phyloP scores from a whole-genome alignment of 2,888 invertebrate species.

The Alcis repandata region DNA sequence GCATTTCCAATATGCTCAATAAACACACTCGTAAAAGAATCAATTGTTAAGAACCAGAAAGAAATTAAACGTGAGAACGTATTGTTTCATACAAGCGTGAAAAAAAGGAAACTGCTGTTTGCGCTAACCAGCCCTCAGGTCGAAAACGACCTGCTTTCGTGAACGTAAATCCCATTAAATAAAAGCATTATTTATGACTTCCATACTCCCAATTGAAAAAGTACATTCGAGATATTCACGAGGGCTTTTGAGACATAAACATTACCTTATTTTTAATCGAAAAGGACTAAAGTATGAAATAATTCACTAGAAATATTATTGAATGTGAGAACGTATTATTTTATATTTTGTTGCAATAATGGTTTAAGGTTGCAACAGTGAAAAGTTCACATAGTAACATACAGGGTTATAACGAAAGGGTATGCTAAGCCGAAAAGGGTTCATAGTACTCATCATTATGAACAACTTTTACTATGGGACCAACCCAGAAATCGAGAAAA shows the following conservation, averaged over 20 bases:
- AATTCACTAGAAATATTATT: constrained; percentile 31
- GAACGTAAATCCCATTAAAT: constrained; percentile 82
- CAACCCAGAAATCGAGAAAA: too few species aligned
- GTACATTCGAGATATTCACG: constrained; percentile 60
- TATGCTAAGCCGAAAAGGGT: too few species aligned
- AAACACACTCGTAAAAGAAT: constrained; percentile 86
- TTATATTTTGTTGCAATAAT: constrained; percentile 12
- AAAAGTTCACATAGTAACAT: neutral
- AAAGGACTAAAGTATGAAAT: constrained; percentile 41
- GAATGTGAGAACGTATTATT: constrained; percentile 22
- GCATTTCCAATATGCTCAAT: constrained; percentile 81
- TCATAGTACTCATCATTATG: too few species aligned
- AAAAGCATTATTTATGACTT: constrained; percentile 78
- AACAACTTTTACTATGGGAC: too few species aligned
- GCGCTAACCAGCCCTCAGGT: constrained; percentile 83
- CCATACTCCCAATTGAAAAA: constrained; percentile 71
- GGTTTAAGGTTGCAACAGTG: neutral
- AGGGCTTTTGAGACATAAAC: constrained; percentile 60
- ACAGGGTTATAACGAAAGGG: too few species aligned
- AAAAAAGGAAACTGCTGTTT: constrained; percentile 80
- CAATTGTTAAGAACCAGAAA: constrained; percentile 81
- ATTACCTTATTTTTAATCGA: constrained; percentile 60
- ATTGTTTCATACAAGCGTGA: constrained; percentile 84
- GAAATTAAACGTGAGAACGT: constrained; percentile 87
- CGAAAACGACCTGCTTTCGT: constrained; percentile 84